Percentiles rank a stretch among this genome's conserved stretches.
Evolutionary conservation across 53 echinoderm and acorn worm species (phyloP).

Genomic region (Echinometra lucunter): DNA sequence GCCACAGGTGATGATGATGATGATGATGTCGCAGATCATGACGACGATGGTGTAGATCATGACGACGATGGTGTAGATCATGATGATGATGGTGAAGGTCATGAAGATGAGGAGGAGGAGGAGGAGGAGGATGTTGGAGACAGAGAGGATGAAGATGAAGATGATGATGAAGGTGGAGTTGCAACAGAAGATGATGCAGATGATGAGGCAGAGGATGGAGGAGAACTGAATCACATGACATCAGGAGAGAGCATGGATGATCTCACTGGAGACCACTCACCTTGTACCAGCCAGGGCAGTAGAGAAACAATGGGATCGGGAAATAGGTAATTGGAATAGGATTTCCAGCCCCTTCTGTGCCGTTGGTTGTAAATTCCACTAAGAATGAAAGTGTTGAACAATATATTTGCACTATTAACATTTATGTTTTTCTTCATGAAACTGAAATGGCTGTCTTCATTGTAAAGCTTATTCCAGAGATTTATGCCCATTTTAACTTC

Average conservation of each 20-base stretch:
- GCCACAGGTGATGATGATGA: conserved; percentile 52
- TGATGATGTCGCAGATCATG: background rate
- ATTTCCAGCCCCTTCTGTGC: too few relatives aligned
- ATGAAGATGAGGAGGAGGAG: conserved; percentile 58
- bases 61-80: conserved; percentile 8
- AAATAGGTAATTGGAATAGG: conserved; percentile 9
- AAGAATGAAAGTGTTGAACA: too few relatives aligned
- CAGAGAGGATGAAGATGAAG: conserved; percentile 55
- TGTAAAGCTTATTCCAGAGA: too few relatives aligned
- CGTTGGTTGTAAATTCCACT: too few relatives aligned
- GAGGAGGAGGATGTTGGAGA: conserved; percentile 19
- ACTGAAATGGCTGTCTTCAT: too few relatives aligned
- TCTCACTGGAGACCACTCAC: conserved; percentile 26
- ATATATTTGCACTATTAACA: too few relatives aligned
- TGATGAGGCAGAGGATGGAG: conserved; percentile 63
- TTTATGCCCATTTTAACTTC: too few relatives aligned
- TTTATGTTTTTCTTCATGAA: too few relatives aligned
- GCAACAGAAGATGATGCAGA: conserved; percentile 57
- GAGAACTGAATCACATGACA: conserved; percentile 51
- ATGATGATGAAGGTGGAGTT: conserved; percentile 49
- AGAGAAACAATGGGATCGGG: conserved; percentile 29
- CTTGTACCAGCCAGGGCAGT: conserved; percentile 61
- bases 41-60: conserved; percentile 37
- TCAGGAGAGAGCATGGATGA: conserved; percentile 67
- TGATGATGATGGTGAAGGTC: conserved; percentile 4